These are phyloP conservation scores for Cremastobaeus sp. DNA, from an alignment of 2,888 invertebrate genomes.

Conservation along the genomic window DNA sequence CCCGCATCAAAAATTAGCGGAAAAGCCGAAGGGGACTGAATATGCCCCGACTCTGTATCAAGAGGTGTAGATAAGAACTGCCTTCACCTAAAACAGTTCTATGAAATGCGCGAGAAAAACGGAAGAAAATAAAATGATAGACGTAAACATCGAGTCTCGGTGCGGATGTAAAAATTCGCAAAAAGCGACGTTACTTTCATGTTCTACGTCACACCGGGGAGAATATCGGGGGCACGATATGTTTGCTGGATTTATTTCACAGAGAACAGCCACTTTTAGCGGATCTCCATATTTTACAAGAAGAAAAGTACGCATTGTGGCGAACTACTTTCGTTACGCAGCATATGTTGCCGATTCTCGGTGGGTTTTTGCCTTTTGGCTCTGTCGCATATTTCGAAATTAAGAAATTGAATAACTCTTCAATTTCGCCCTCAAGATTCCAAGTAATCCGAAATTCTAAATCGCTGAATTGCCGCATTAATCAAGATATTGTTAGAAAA, in stretches of 20 bases:
- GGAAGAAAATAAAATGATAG: slow-evolving; percentile 30
- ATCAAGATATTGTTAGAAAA: no score
- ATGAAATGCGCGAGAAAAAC: slow-evolving; percentile 25
- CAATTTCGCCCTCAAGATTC: no score
- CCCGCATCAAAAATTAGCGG: no score
- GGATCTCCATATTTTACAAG: slow-evolving; percentile 35
- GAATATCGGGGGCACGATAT: slow-evolving; percentile 23
- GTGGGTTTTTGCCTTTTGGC: no score
- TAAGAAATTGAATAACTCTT: no score
- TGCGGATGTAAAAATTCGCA: slow-evolving; percentile 31
- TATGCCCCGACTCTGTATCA: no score
- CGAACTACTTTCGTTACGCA: slow-evolving; percentile 4
- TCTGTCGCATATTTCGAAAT: no score
- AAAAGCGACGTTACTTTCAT: slow-evolving; percentile 37
- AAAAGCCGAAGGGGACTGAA: no score
- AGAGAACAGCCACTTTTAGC: slow-evolving; percentile 27
- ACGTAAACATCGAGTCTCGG: slow-evolving; percentile 12
- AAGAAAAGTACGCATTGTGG: slow-evolving; percentile 15
- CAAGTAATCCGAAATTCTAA: no score
- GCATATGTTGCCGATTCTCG: slow-evolving; percentile 24
- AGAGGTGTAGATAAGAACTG: slow-evolving; percentile 25
- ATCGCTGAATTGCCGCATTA: no score
- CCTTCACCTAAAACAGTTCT: slow-evolving; percentile 20
- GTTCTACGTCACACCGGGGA: slow-evolving; percentile 11
- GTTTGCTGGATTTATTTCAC: slow-evolving; percentile 36